Evolutionary conservation across 2,888 invertebrate genomes (phyloP).

Genomic region (Antheraea assamensis): DNA sequence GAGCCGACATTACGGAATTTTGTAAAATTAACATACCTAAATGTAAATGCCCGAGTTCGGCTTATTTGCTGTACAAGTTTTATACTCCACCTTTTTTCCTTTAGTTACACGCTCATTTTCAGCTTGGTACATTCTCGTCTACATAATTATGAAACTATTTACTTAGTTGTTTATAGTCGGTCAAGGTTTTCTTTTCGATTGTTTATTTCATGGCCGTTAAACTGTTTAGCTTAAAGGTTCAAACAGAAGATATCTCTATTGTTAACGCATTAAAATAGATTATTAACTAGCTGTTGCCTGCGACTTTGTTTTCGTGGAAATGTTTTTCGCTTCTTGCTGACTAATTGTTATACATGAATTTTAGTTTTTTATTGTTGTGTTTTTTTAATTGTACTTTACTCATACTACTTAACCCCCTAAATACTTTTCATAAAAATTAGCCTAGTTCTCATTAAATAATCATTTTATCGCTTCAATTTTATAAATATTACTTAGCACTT

Average conservation of each 20-base stretch:
- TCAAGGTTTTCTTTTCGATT: neutral
- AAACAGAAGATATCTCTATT: neutral
- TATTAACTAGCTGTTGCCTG: neutral
- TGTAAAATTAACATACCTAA: conserved; percentile 56
- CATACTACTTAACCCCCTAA: too few species aligned
- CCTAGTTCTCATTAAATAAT: too few species aligned
- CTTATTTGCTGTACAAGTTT: conserved; percentile 1
- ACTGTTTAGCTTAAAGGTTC: neutral
- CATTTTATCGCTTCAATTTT: too few species aligned
- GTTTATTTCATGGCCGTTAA: neutral
- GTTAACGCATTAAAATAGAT: neutral
- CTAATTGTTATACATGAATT: too few species aligned
- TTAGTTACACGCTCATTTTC: conserved; percentile 39
- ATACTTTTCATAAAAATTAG: too few species aligned
- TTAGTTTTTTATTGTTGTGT: too few species aligned
- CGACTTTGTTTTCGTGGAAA: neutral
- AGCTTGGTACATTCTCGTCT: conserved; percentile 9
- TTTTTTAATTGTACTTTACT: too few species aligned
- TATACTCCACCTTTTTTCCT: conserved; percentile 44
- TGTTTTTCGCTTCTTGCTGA: neutral
- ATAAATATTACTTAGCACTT: too few species aligned
- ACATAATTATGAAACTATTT: conserved; percentile 2
- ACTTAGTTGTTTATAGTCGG: conserved; percentile 14
- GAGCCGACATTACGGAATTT: conserved; percentile 44
- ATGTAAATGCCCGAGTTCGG: conserved; percentile 52